Evolutionary conservation across 2,888 invertebrate species (phyloP), one percentile per base, ranked within the genome.

Genomic region (Eugnorisma glareosa): DNA sequence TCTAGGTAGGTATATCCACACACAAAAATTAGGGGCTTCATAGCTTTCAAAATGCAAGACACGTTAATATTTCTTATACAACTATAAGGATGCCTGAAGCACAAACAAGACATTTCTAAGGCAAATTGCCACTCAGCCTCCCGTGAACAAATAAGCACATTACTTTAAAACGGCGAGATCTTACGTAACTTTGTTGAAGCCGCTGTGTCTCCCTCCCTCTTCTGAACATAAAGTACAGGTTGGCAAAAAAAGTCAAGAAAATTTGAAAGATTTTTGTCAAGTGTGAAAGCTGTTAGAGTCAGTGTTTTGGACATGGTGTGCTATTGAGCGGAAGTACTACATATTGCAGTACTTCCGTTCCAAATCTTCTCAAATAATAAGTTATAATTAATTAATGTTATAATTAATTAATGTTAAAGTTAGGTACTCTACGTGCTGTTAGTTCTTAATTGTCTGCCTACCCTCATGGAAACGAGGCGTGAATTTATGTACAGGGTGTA

Each of bases 71-170:
- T 66, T 48, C 61, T 61, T 28, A 45, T 13, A 73, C 35, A 64
- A 54, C 54, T 37, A 43, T 48, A 48, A 35, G 37, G 18, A 51
- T 51, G 15, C 43, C 57, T 48, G n/a, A 45, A 54, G 43, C 45
- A n/a, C 51, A 61, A 76, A 76, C 66, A 82, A 69, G 77, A 48
- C 24, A 59, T 61, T 75, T 67, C 37, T 67, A 28, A 81, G 28
- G 68, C 45, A 81, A 83, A 81, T 81, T 81, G 59, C 81, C 59
- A 72, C 51, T 68, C 79, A 77, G 72, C 45, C 45, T 68, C 68
- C 78, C 57, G 78, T 31, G 71, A 77, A 83, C 73, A 87, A 82
- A 82, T 76, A 82, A 82, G 68, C 71, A 61, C 63, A 74, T 82
- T 78, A 78, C 69, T 77, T 79, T 68, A 75, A 79, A 87, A 84